phyloP scores from a whole-genome alignment of 2,113 vertebrate species.

The Mirounga angustirostris region DNA sequence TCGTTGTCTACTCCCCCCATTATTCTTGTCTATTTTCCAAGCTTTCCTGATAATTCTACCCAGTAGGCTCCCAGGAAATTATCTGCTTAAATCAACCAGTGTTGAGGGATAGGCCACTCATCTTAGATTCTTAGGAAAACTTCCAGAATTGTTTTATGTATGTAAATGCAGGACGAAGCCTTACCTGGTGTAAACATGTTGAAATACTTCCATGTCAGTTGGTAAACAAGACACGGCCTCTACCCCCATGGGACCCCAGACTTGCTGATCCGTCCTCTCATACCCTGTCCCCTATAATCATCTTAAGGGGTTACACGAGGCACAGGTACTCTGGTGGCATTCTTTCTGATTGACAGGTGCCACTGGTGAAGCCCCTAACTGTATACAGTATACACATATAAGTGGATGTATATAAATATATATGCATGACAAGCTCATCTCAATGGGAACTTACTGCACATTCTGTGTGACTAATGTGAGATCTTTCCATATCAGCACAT shows the following conservation, averaged over 20 bases:
- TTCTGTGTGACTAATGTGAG: neutral
- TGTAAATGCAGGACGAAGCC: neutral
- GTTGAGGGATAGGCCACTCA: neutral
- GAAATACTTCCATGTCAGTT: neutral
- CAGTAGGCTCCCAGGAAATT: neutral
- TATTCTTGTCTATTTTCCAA: neutral
- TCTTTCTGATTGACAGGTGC: slow-evolving; percentile 7
- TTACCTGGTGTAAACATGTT: neutral
- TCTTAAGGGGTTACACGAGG: neutral
- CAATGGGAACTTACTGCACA: neutral
- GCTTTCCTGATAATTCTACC: neutral
- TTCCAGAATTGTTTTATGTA: slow-evolving; percentile 1
- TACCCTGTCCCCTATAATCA: neutral
- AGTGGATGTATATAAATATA: neutral
- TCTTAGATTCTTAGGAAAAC: neutral
- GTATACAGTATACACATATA: neutral
- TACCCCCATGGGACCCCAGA: neutral
- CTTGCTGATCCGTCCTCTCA: neutral
- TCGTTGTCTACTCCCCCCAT: neutral
- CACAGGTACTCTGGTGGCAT: neutral
- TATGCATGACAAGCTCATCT: neutral
- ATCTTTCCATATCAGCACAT: neutral
- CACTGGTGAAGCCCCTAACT: neutral
- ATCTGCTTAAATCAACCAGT: neutral
- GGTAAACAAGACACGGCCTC: neutral